phyloP scores from a whole-genome alignment of 2,888 invertebrate genomes.

The Eledone cirrhosa region DNA sequence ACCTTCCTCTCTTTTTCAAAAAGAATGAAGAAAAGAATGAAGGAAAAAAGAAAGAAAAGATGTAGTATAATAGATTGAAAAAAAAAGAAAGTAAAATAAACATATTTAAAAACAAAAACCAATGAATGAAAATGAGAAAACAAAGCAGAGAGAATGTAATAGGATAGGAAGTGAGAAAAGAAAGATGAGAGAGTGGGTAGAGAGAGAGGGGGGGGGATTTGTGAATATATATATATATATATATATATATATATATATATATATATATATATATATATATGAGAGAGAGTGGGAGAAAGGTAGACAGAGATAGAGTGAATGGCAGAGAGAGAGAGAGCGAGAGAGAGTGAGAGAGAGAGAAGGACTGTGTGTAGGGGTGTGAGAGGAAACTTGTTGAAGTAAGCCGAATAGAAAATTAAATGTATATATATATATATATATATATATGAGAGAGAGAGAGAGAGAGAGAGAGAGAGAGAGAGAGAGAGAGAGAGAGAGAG shows the following conservation, averaged over 20 bases:
- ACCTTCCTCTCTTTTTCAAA: too few species aligned
- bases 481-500: not conserved
- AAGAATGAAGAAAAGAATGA: not conserved
- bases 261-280: too few species aligned
- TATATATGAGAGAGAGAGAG: not conserved
- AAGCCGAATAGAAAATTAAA: not conserved
- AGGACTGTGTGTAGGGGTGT: not conserved
- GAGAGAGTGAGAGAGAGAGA: constrained; percentile 27
- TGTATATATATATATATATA: not conserved
- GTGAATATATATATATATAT: too few species aligned
- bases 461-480: not conserved
- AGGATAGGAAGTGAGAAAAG: not conserved
- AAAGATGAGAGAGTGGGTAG: not conserved
- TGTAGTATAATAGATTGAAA: too few species aligned
- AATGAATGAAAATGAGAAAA: too few species aligned
- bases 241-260: too few species aligned
- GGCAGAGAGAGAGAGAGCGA: constrained; percentile 23
- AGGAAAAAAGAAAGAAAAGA: not conserved
- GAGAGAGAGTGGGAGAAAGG: not conserved
- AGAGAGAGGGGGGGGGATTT: not conserved
- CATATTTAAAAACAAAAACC: too few species aligned
- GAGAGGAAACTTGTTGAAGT: not conserved
- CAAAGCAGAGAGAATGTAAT: not conserved
- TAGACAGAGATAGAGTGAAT: constrained; percentile 28
- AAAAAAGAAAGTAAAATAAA: too few species aligned